Conservation (phyloP, 2,888 invertebrate species). For the Dichetophora obliterata region DNA sequence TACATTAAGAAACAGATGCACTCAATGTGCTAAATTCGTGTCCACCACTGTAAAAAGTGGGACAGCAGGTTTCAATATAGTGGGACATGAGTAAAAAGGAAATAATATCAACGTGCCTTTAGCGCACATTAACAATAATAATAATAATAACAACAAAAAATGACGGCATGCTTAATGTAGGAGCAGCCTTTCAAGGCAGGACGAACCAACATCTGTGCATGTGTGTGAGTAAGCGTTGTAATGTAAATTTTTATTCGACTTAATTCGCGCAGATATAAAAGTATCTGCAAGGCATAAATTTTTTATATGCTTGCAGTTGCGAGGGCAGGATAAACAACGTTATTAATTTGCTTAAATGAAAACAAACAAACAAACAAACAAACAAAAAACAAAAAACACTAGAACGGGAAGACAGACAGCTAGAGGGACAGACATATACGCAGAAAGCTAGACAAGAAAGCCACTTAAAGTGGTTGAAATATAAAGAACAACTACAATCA, state of each 20-base stretch:
- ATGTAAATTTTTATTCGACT: background rate
- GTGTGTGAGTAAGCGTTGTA: background rate
- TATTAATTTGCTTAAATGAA: constrained; percentile 36
- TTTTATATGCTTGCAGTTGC: background rate
- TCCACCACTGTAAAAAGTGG: too few relatives aligned
- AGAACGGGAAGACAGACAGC: background rate
- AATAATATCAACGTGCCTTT: constrained; percentile 23
- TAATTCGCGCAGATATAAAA: background rate
- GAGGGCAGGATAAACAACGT: constrained; percentile 19
- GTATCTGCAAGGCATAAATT: constrained; percentile 20
- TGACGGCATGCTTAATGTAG: constrained; percentile 4
- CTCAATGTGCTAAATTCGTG: too few relatives aligned
- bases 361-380: too few relatives aligned
- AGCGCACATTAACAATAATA: constrained; percentile 8
- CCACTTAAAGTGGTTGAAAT: background rate
- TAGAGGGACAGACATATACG: background rate
- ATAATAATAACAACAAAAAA: constrained; percentile 2
- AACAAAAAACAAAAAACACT: too few relatives aligned
- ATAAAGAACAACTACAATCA: background rate
- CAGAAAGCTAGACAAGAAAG: background rate
- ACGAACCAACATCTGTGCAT: background rate
- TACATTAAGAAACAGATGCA: too few relatives aligned
- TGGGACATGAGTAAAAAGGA: background rate
- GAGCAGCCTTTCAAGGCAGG: background rate
- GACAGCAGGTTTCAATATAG: background rate